Base-by-base conservation (phyloP, 35 echinoderm and acorn worm species). In the Anneissia japonica region DNA sequence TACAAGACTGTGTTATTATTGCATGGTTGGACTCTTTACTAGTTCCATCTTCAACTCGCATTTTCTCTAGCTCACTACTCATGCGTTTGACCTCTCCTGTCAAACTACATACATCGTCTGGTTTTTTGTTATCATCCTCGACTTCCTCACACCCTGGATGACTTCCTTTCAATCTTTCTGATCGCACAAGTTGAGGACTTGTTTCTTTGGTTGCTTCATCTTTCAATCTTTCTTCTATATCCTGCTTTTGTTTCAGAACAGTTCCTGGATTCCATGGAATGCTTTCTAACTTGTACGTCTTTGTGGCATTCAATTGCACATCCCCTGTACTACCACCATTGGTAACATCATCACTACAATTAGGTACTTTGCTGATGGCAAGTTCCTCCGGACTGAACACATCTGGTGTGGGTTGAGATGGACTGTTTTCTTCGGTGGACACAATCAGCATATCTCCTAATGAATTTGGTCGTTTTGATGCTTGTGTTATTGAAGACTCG, bases 161-260 rank as follows among this genome's bases (percentile, higher is more conserved):
- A 30, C 16, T 40, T 72, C 12, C 30, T 7, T 28, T 38, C 38
- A 84, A 81, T 37, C 45, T 86, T 87, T 72, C 35, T 3, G 87
- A 87, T 26, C 75, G 38, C 31, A 46, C 43, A 38, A 72, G 35
- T 17, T 82, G 82, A 74, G 92, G 87, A 46, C 83, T 93, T 30
- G 83, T 74, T 37, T 81, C 76, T 36, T 79, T 45, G 19, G 29
- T 33, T 36, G 35, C 4, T 14, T 30, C 36, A 9, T 45, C 76
- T 84, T 79, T 93, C 23, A 93, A 79, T 74, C 83, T 88, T 35
- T 86, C 87, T 55, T 93, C 92, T 35, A 93, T 85, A 39, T 93
- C 92, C 34, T 86, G 76, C 46, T 86, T 93, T 38, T 93, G 92
- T 86, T 79, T 89, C 56, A 45, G 87, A 76, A 93, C 92, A 76